Conservation (phyloP, 1,140 invertebrate species). For the Trinorchestia longiramus region DNA sequence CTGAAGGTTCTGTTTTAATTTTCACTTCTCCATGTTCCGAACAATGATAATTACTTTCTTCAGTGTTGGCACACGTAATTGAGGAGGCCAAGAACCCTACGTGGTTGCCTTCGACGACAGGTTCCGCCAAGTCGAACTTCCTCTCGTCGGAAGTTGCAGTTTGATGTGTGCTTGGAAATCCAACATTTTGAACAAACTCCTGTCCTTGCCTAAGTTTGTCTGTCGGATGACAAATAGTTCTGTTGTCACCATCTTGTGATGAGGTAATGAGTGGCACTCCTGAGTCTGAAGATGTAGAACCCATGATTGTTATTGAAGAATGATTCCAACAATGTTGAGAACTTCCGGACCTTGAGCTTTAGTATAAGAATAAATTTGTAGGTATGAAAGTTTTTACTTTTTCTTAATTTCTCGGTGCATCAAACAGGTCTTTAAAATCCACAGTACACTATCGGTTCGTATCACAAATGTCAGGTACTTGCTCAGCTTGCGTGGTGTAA, state of each 20-base stretch:
- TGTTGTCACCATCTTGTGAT: not conserved
- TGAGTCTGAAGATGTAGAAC: not conserved
- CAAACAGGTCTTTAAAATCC: not conserved
- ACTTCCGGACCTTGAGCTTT: not conserved
- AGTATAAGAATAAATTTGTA: not conserved
- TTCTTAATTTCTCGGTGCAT: not conserved
- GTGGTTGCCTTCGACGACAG: not conserved
- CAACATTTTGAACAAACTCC: not conserved
- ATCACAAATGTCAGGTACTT: not conserved
- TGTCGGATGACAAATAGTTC: not conserved
- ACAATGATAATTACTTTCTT: not conserved
- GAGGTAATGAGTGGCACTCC: not conserved
- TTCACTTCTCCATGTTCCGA: not conserved
- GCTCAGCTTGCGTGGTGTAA: not conserved
- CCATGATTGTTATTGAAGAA: not conserved
- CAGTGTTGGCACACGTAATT: not conserved
- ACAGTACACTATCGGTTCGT: not conserved
- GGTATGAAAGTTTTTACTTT: not conserved
- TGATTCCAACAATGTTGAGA: not conserved
- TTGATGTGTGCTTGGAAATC: not conserved
- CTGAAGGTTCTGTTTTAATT: constrained; percentile 12
- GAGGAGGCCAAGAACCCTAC: not conserved
- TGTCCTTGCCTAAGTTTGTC: not conserved
- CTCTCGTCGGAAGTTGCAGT: not conserved
- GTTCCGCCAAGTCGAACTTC: not conserved